phyloP scores from a whole-genome alignment of 2,888 invertebrate species.

The Busseola fusca region DNA sequence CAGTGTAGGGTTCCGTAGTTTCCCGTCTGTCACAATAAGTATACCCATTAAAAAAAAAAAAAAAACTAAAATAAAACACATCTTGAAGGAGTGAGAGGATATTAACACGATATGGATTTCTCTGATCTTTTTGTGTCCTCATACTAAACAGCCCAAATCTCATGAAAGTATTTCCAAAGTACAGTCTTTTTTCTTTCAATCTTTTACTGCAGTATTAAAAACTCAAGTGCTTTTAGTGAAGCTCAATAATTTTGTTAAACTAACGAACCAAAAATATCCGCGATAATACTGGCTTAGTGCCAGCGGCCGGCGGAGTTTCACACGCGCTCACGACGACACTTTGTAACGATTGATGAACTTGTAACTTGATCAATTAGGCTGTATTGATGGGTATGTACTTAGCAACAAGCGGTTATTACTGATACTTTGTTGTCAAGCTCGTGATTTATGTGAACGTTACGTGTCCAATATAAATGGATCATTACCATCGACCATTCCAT shows the following conservation, averaged over 20 bases:
- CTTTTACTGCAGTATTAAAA: constrained; percentile 17
- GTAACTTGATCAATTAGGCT: constrained; percentile 53
- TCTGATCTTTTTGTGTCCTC: too few relatives aligned
- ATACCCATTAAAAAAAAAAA: too few relatives aligned
- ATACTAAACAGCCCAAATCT: background rate
- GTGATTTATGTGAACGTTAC: background rate
- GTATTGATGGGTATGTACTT: constrained; percentile 25
- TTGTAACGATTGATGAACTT: constrained; percentile 50
- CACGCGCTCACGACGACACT: constrained; percentile 47
- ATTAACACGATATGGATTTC: background rate
- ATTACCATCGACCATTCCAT: constrained; percentile 1
- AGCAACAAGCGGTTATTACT: constrained; percentile 9
- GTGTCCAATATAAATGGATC: background rate
- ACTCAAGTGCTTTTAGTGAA: constrained; percentile 45
- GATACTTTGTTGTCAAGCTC: background rate
- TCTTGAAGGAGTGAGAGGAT: background rate
- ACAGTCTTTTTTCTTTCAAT: background rate
- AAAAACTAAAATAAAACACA: too few relatives aligned
- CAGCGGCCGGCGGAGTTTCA: constrained; percentile 40
- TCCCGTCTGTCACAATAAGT: too few relatives aligned
- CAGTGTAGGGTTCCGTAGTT: too few relatives aligned
- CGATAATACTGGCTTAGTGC: constrained; percentile 53
- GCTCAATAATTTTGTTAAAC: constrained; percentile 45
- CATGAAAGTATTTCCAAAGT: background rate
- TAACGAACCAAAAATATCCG: constrained; percentile 56